Base-by-base conservation (phyloP, 2,888 invertebrate species). In the Nomada ferruginata region DNA sequence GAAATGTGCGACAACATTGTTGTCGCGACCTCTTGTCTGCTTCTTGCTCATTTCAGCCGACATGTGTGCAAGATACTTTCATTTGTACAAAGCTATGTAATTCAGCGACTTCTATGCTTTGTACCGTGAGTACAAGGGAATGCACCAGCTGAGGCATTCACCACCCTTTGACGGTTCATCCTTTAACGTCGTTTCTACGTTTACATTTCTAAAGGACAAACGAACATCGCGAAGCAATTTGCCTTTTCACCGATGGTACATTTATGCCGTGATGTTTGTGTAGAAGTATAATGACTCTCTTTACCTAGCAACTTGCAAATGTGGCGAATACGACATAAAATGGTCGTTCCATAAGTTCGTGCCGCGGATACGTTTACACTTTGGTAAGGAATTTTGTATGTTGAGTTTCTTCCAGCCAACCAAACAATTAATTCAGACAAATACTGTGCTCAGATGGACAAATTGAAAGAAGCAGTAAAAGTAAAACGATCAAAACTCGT, bases 141-240 rank as follows among this genome's bases (percentile, higher is more conserved):
- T 47, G 50, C n/a, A 23, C 50, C 47, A 42, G 64, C 64, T 44
- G 63, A 63, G 68, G 60, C 75, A 65, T 79, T 76, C 76, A 70
- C 76, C 42, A 74, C 63, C 61, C 75, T 81, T 84, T 84, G 76
- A 75, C 68, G 74, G 77, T 26, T 65, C 20, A 72, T 68, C 70
- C 83, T 77, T 84, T 77, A 84, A 81, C 77, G 68, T 84, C 71
- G 81, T 83, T 71, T 60, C 74, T 52, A 36, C 68, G 80, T 81
- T 76, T 84, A 53, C 76, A 66, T 80, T 77, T 74, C 71, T 69
- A 64, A 74, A 60, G 61, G 26, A 69, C 71, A 80, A 59, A 68
- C 69, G 84, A 84, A 68, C 77, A 72, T 83, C 71, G 71, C 76
- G 47, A 50, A 72, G 74, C 83, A 83, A 72, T 59, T 76, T 53